These are phyloP conservation scores for Gephyroberyx darwinii DNA, from an alignment of 2,797 vertebrate species.

Conservation along the genomic window DNA sequence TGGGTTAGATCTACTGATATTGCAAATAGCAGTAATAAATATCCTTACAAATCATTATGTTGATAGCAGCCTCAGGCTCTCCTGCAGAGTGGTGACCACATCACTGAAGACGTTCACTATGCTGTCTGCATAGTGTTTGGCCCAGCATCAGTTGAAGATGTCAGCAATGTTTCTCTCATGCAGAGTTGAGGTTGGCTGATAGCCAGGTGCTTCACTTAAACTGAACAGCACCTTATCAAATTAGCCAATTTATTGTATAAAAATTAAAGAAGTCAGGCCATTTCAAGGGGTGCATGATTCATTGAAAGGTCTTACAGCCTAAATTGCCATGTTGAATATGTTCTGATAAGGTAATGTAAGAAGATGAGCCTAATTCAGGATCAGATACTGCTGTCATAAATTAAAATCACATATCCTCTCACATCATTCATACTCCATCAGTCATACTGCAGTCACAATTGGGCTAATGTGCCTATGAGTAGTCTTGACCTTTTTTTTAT, in stretches of 20 bases:
- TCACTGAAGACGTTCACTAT: background rate
- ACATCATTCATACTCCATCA: background rate
- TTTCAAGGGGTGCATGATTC: background rate
- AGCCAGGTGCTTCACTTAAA: background rate
- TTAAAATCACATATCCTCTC: background rate
- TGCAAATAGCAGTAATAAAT: background rate
- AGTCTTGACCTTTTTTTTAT: background rate
- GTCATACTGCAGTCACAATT: background rate
- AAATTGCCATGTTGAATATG: background rate
- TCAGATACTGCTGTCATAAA: background rate
- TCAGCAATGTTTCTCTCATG: constrained; percentile 14
- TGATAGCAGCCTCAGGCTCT: constrained; percentile 15
- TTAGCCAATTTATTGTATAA: background rate
- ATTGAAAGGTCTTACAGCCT: background rate
- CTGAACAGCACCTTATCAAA: background rate
- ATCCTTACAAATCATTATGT: constrained; percentile 6
- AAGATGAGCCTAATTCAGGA: background rate
- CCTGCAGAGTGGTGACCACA: constrained; percentile 15
- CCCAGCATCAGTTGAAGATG: background rate
- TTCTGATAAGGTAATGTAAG: too few relatives aligned
- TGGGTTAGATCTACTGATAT: constrained; percentile 3
- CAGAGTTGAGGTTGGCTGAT: background rate
- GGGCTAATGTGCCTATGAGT: background rate
- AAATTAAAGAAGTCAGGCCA: background rate
- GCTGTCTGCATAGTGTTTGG: constrained; percentile 9